Base-by-base conservation (phyloP, 2,888 invertebrate genomes). In the Drosophila rubida region DNA sequence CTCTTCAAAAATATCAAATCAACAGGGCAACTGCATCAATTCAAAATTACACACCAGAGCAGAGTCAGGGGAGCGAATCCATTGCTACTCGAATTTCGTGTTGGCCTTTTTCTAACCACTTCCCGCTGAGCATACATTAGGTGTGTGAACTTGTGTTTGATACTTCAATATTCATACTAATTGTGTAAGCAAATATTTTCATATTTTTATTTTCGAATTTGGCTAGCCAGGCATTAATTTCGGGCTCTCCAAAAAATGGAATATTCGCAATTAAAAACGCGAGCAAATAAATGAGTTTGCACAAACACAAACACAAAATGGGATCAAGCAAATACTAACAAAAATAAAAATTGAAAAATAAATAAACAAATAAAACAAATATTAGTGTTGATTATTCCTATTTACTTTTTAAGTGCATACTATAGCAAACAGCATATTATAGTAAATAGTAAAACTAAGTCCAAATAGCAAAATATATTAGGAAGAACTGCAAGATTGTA, bases 1-100 rank as follows among this genome's bases (percentile, higher is more conserved):
- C 45, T 48, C 55, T 50, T 35, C n/a, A n/a, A 39, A 55, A 42
- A 73, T 66, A 78, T 66, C 57, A 50, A 58, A 73, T 78, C 49
- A 63, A 37, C 66, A 55, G 2, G 53, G 9, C 16, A 30, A 54
- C 53, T 30, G 48, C 59, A 62, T 50, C 59, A 58, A 68, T 41
- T 46, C 55, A 37, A 55, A 48, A 57, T 61, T 61, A 53, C 51
- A 8, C 35, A 22, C 19, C n/a, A n/a, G n/a, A n/a, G n/a, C n/a
- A n/a, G n/a, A 14, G 16, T 11, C 55, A 27, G 5, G n/a, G n/a
- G n/a, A n/a, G n/a, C n/a, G n/a, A n/a, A 57, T 51, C 72, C 50
- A 61, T 69, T 39, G 48, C n/a, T 64, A 72, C 64, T 73, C 50
- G 25, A 65, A 41, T 68, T 54, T 42, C 37, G 16, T 46, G 19